Conservation (phyloP, 2,113 vertebrate species). For the Hemibagrus wyckioides region DNA sequence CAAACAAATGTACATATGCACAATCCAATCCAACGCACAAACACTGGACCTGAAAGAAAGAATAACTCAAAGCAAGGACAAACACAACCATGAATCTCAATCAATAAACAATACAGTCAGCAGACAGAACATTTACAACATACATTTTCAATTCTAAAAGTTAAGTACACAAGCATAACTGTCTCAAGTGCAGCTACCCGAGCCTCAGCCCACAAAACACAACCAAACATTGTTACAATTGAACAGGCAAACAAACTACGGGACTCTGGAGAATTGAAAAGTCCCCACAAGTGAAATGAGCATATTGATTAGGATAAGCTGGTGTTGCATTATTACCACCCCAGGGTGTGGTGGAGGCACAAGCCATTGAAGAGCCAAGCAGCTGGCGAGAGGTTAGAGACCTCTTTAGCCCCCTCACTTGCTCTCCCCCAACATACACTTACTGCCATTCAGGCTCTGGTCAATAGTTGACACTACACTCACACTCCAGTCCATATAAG, state of each 20-base stretch:
- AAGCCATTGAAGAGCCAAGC: constrained; percentile 47
- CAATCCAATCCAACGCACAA: neutral
- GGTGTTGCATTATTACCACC: constrained; percentile 59
- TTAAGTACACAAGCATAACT: neutral
- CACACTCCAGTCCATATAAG: constrained; percentile 45
- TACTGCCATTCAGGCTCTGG: constrained; percentile 39
- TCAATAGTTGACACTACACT: constrained; percentile 54
- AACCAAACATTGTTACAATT: neutral
- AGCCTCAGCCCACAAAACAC: neutral
- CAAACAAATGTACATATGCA: neutral
- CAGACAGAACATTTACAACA: neutral
- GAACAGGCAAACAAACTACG: constrained; percentile 52
- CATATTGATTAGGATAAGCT: constrained; percentile 62
- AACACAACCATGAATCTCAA: neutral
- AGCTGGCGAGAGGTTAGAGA: constrained; percentile 62
- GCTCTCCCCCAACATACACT: constrained; percentile 25
- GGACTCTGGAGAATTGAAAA: constrained; percentile 53
- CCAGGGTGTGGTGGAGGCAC: constrained; percentile 45
- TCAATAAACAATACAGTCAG: constrained; percentile 16
- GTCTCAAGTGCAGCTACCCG: neutral
- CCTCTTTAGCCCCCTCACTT: constrained; percentile 35
- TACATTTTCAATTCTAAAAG: neutral
- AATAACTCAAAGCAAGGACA: neutral
- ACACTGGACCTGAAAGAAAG: neutral
- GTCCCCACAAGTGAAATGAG: constrained; percentile 53